These are phyloP conservation scores for Drosophila neotestacea DNA, from an alignment of 2,888 invertebrate species.

Conservation along the genomic window DNA sequence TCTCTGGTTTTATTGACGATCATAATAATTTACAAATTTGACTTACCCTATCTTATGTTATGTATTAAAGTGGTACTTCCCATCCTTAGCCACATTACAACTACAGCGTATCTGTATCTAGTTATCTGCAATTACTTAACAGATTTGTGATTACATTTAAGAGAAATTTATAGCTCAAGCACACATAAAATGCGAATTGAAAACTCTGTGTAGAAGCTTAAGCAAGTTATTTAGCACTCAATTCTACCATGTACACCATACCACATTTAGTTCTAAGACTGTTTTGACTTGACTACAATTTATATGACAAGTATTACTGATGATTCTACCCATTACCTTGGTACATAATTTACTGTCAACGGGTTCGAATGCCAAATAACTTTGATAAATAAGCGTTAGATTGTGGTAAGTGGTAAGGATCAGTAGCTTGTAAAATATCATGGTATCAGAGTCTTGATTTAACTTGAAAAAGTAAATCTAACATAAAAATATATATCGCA, in stretches of 20 bases:
- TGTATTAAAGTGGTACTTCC: too few species aligned
- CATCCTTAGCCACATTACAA: not conserved
- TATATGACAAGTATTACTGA: conserved; percentile 14
- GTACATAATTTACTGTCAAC: not conserved
- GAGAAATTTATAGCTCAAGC: conserved; percentile 9
- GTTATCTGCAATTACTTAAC: conserved; percentile 22
- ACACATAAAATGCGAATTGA: conserved; percentile 17
- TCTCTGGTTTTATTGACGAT: too few species aligned
- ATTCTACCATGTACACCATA: not conserved
- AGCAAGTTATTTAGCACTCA: conserved; percentile 26
- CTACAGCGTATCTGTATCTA: conserved; percentile 14
- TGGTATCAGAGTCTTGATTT: not conserved
- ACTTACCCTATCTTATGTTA: too few species aligned
- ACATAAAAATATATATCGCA: too few species aligned
- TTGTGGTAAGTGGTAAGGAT: not conserved
- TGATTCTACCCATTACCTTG: not conserved
- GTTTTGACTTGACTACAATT: conserved; percentile 11
- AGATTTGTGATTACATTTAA: conserved; percentile 7
- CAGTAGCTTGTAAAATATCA: not conserved
- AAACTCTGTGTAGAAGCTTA: conserved; percentile 13
- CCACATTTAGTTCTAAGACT: conserved; percentile 11
- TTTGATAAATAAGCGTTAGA: not conserved
- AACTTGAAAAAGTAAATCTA: too few species aligned
- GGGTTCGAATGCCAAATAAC: not conserved
- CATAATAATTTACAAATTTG: too few species aligned